Percentiles rank a stretch among this genome's conserved stretches.
phyloP scores from a whole-genome alignment of 2,797 vertebrate genomes.

The Momotus momota region DNA sequence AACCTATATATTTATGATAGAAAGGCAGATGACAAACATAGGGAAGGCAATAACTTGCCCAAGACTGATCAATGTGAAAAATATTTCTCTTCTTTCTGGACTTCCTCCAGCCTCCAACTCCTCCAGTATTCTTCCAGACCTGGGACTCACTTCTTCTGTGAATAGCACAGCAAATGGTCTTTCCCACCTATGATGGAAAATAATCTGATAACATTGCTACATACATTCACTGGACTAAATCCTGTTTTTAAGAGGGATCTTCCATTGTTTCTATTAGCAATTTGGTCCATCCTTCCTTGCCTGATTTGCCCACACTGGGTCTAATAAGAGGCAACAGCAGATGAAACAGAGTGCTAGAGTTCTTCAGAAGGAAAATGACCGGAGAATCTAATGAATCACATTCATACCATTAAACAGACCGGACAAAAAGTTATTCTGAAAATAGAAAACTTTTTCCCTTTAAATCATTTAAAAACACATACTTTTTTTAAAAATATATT shows the following conservation, averaged over 20 bases:
- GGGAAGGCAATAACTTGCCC: not conserved
- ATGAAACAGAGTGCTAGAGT: not conserved
- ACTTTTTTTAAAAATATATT: not conserved
- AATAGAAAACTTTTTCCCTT: not conserved
- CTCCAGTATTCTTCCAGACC: not conserved
- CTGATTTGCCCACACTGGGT: not conserved
- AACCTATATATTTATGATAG: not conserved
- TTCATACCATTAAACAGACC: not conserved
- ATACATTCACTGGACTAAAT: not conserved
- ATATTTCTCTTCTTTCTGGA: not conserved
- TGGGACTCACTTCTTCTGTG: not conserved
- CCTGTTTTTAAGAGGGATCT: not conserved
- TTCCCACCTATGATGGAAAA: not conserved
- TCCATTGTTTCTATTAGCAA: not conserved
- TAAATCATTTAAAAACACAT: not conserved
- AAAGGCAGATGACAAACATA: not conserved
- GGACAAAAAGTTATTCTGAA: not conserved
- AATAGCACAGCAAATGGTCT: not conserved
- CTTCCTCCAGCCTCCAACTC: not conserved
- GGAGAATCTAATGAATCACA: not conserved
- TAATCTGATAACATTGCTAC: not conserved
- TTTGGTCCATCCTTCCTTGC: not conserved
- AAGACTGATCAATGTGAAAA: not conserved
- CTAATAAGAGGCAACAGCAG: not conserved
- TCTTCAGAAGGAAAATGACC: not conserved